Conservation (phyloP, 2,888 invertebrate genomes). For the Chironomus riparius region DNA sequence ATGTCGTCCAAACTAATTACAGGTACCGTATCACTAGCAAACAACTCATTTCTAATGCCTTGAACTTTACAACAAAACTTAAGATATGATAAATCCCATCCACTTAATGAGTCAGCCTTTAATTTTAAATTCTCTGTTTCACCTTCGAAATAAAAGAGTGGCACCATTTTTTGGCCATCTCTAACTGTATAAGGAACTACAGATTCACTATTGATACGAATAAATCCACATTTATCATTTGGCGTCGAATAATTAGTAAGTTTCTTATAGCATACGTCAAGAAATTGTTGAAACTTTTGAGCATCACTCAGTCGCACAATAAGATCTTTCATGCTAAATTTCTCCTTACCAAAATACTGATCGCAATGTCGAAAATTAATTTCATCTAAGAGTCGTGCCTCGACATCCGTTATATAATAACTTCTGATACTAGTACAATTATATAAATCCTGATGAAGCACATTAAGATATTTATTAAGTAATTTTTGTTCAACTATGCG, state of each 20-base stretch:
- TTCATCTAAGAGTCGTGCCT: constrained; percentile 82
- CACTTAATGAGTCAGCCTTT: constrained; percentile 77
- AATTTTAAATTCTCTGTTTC: constrained; percentile 85
- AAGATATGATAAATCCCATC: constrained; percentile 86
- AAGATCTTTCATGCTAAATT: constrained; percentile 79
- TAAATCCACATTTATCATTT: constrained; percentile 80
- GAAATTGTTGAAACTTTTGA: constrained; percentile 79
- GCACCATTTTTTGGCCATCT: constrained; percentile 77
- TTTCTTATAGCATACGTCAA: constrained; percentile 83
- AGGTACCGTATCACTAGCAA: constrained; percentile 82
- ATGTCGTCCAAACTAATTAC: constrained; percentile 85
- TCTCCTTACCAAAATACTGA: constrained; percentile 77
- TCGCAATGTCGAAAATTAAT: constrained; percentile 90
- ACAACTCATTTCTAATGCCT: constrained; percentile 82
- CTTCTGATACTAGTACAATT: constrained; percentile 86
- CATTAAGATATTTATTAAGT: constrained; percentile 78
- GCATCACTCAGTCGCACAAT: constrained; percentile 84
- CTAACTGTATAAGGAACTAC: constrained; percentile 87
- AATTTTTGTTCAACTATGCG: constrained; percentile 88
- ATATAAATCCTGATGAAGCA: constrained; percentile 81
- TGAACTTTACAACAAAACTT: constrained; percentile 93
- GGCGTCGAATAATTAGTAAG: constrained; percentile 57
- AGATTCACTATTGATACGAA: constrained; percentile 84
- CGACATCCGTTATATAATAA: constrained; percentile 85
- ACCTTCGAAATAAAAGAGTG: constrained; percentile 76